Evolutionary conservation across 2,797 vertebrate genomes (phyloP), one percentile per base, ranked within the genome.

Genomic region (Oceanodroma leucorhoa): DNA sequence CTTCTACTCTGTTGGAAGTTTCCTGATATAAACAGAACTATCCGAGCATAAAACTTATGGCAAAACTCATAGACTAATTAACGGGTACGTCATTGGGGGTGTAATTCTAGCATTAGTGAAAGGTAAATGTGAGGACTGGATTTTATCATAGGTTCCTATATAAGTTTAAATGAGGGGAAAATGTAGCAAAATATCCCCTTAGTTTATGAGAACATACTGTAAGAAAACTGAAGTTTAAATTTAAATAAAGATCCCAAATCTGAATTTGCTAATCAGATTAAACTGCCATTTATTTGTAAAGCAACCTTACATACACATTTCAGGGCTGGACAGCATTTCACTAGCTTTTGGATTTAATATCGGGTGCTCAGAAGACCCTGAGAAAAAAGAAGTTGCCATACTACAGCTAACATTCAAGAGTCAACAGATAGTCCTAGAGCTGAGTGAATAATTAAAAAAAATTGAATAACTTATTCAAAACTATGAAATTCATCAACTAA

Each of bases 401-500:
- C 5, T 86, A 62, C 14, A 57, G 43, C 40, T 90, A 50, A 54
- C 81, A 87, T 91, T 94, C 77, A 73, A 48, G 54, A 53, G 2
- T 80, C 87, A 86, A 92, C 50, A 94, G 79, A 88, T 80, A 82
- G 58, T 92, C 65, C 26, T 94, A 57, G 53, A 93, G 48, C 80
- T 75, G 81, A 73, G 79, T 95, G 96, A 96, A 96, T 96, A 96
- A 96, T 95, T 95, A 2, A 61, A 95, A 96, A 95, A 96, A 95
- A 94, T 45, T 75, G 55, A 95, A 94, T 94, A 96, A 95, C 88
- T 96, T 96, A 96, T 96, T 96, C 94, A 96, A 96, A 97, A 97
- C 82, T 91, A 92, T 85, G 89, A 96, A 97, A 97, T 96, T 89
- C 87, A 96, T 97, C 97, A 97, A 86, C 94, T 97, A 96, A 96